Base-by-base conservation (phyloP, 2,888 invertebrate genomes). In the Diaphora mendica region DNA sequence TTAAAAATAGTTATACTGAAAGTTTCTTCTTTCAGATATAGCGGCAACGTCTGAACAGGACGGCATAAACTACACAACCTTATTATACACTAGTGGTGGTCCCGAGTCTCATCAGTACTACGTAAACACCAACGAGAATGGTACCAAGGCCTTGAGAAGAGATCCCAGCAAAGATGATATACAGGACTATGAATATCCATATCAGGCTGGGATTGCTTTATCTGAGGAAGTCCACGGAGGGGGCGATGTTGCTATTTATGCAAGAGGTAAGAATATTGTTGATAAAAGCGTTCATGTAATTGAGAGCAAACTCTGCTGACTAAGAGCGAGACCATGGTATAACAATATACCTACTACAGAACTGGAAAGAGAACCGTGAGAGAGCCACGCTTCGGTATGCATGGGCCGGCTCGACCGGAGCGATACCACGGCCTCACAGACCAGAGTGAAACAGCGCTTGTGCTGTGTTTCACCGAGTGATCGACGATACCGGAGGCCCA, bases 221-320 rank as follows among this genome's bases (percentile, higher is more conserved):
- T 96, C 97, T 81, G 98, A 98, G 89, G 98, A 97, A 85, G 96
- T 97, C 62, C 98, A 98, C 82, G 97, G 98, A 0, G 98, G 98
- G 0, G 98, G 98, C 30, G 99, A 99, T 91, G 99, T 99, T 0
- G 96, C 97, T 1, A 96, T 99, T 71, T 98, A 98, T 92, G 98
- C 99, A 44, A 96, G 95, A 91, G 98, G 98, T 95, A 30, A 74
- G 17, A 20, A 26, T 20, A 59, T 3, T 59, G 59, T 59, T 5
- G n/a, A 3, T 11, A 44, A 44, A 44, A 15, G 44, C 44, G 15
- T 42, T 42, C 2, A 7, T 44, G 44, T 44, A 7, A 15, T 3
- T 35, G 35, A 35, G 7, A 35, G 35, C 7, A 35, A 35, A 35
- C 4, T 35, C 35, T 35, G 7, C 44, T 15, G 44, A n/a, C n/a